Conservation (phyloP, 2,797 vertebrate genomes). For the Hypotaenidia philippensis region DNA sequence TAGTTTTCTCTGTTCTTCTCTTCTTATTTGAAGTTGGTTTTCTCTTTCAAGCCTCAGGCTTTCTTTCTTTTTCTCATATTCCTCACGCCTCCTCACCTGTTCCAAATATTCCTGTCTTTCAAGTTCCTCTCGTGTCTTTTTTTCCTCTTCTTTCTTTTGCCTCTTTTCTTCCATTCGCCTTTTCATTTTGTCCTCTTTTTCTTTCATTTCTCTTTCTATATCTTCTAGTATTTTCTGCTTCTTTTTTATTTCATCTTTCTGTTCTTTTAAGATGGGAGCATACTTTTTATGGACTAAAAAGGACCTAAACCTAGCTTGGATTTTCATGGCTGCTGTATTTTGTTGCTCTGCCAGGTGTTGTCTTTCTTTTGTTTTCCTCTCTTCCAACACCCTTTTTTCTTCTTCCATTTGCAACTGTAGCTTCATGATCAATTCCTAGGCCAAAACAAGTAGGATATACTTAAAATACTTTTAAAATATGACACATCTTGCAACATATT, state of each 20-base stretch:
- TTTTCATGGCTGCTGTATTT: constrained; percentile 77
- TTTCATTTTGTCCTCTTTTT: constrained; percentile 73
- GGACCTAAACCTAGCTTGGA: constrained; percentile 81
- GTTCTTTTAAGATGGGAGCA: constrained; percentile 66
- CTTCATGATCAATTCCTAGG: constrained; percentile 84
- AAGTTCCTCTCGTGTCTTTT: constrained; percentile 54
- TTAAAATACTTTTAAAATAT: background rate
- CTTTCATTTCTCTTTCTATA: constrained; percentile 69
- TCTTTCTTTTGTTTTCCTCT: constrained; percentile 77
- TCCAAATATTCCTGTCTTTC: constrained; percentile 66
- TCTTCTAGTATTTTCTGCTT: constrained; percentile 51
- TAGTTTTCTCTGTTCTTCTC: constrained; percentile 5
- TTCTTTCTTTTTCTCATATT: constrained; percentile 79
- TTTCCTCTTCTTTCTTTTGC: constrained; percentile 53
- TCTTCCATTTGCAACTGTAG: constrained; percentile 84
- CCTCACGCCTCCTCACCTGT: constrained; percentile 52
- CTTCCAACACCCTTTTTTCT: constrained; percentile 79
- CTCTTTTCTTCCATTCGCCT: constrained; percentile 62
- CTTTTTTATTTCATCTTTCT: constrained; percentile 56
- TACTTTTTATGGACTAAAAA: constrained; percentile 68
- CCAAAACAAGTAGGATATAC: background rate
- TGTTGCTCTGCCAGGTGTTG: constrained; percentile 24
- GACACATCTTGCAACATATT: background rate
- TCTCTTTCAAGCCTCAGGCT: constrained; percentile 69
- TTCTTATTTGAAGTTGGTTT: constrained; percentile 47